These are phyloP conservation scores for Pocillopora damicornis DNA, from an alignment of 64 coral and sea anemone genomes.

Conservation along the genomic window DNA sequence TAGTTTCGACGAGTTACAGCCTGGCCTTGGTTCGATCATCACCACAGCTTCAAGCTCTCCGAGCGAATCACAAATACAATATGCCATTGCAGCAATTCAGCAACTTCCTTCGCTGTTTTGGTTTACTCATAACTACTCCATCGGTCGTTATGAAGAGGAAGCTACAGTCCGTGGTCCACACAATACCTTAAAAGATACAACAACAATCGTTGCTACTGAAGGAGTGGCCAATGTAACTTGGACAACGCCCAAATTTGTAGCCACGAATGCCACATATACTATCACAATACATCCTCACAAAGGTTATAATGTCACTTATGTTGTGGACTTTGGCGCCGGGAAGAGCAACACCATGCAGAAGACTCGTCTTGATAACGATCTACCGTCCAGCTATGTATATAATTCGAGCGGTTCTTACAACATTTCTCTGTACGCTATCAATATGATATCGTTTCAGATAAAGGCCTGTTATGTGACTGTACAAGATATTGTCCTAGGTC, in stretches of 20 bases:
- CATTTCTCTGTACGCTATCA: conserved; percentile 41
- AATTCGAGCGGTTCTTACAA: conserved; percentile 14
- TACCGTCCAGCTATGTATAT: conserved; percentile 31
- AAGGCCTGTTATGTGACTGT: conserved; percentile 49
- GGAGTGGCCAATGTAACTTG: conserved; percentile 30
- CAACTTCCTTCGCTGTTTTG: neutral
- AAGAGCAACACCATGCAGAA: neutral
- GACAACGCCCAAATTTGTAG: conserved; percentile 24
- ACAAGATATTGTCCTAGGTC: conserved; percentile 38
- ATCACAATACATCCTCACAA: conserved; percentile 54
- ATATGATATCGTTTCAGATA: conserved; percentile 39
- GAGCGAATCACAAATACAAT: neutral
- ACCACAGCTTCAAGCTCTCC: neutral
- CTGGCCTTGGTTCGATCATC: conserved; percentile 8
- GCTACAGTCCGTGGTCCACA: neutral
- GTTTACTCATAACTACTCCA: conserved; percentile 18
- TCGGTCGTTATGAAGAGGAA: conserved; percentile 24
- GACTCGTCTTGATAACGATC: neutral
- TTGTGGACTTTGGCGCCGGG: conserved; percentile 32
- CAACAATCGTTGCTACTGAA: conserved; percentile 39
- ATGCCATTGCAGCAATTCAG: neutral
- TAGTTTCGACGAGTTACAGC: neutral
- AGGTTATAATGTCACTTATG: conserved; percentile 66
- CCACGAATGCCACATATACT: conserved; percentile 33
- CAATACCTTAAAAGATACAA: neutral